Evolutionary conservation across 2,797 vertebrate genomes (phyloP), one percentile per base, ranked within the genome.

Genomic region (Coregonus sp.): DNA sequence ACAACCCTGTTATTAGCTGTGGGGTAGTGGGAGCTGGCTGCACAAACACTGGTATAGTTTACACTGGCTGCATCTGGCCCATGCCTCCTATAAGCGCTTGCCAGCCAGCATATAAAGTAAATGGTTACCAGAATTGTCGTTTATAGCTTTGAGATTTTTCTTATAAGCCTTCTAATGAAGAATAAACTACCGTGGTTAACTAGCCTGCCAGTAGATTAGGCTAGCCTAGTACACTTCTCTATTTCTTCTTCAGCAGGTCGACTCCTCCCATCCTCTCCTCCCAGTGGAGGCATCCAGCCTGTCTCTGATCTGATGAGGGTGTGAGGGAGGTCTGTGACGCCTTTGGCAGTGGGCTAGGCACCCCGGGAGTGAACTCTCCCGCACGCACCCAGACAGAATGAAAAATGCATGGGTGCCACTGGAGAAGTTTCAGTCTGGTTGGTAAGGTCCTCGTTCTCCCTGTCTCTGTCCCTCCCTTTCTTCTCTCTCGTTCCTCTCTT

Each of bases 321-420:
- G 56, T 7, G 56, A 61, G n/a, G 56, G n/a, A 61, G 18, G 6
- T 61, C n/a, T 59, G 56, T 18, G n/a, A 59, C 0, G 18, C 56
- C 56, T 59, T 5, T 61, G 56, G 56, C n/a, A 20, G 18, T 61
- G 56, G 4, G 18, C 18, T 6, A 56, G 16, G 56, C 3, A 61
- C n/a, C 56, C n/a, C 5, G 7, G n/a, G 56, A 20, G 56, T 61
- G 56, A 61, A 5, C 56, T 61, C n/a, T 61, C 5, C 52, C 16
- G 4, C 50, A 33, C 50, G 50, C n/a, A 72, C 29, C 76, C 51
- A 20, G 78, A 82, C 72, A 74, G 66, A 72, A 90, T 90, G 80
- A 90, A 91, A 90, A 89, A 92, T 89, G 83, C 90, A 90, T 90
- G 86, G 15, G 20, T 40, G 67, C 18, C 54, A 56, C 18, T 56